Evolutionary conservation across 2,113 vertebrate genomes (phyloP).

Genomic region (Oncorhynchus masou): DNA sequence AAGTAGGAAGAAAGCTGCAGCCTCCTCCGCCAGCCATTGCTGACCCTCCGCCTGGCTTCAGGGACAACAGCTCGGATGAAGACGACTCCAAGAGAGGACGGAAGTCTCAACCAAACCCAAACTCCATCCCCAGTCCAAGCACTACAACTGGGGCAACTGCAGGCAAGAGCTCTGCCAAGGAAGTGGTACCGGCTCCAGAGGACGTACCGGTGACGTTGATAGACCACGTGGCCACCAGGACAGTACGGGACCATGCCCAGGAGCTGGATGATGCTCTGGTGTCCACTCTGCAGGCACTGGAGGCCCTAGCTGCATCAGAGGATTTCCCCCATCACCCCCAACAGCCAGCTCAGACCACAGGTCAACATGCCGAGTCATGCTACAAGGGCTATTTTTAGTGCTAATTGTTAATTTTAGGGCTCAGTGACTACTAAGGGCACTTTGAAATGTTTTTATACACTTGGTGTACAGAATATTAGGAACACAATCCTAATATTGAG

Average conservation of each 20-base stretch:
- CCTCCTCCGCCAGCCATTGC: constrained; percentile 85
- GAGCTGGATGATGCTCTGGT: constrained; percentile 96
- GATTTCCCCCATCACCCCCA: constrained; percentile 87
- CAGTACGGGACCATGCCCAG: constrained; percentile 92
- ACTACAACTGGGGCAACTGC: too few species aligned
- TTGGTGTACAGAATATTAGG: neutral
- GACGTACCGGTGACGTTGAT: constrained; percentile 95
- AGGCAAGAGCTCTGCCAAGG: constrained; percentile 36
- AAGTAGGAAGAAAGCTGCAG: constrained; percentile 73
- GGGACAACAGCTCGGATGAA: constrained; percentile 97
- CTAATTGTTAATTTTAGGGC: neutral
- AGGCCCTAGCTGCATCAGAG: constrained; percentile 96
- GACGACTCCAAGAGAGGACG: constrained; percentile 87
- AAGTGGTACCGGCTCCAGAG: constrained; percentile 69
- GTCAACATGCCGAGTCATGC: constrained; percentile 76
- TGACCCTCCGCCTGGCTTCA: constrained; percentile 93
- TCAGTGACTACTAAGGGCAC: too few species aligned
- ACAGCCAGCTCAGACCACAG: constrained; percentile 91
- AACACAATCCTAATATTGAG: too few species aligned
- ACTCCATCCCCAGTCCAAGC: neutral
- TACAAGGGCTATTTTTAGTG: neutral
- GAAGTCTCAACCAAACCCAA: constrained; percentile 49
- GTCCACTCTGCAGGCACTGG: constrained; percentile 94
- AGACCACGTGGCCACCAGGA: constrained; percentile 88
- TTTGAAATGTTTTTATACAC: neutral